These are phyloP conservation scores for Ooceraea biroi DNA, from an alignment of 1,140 invertebrate species.

Conservation along the genomic window DNA sequence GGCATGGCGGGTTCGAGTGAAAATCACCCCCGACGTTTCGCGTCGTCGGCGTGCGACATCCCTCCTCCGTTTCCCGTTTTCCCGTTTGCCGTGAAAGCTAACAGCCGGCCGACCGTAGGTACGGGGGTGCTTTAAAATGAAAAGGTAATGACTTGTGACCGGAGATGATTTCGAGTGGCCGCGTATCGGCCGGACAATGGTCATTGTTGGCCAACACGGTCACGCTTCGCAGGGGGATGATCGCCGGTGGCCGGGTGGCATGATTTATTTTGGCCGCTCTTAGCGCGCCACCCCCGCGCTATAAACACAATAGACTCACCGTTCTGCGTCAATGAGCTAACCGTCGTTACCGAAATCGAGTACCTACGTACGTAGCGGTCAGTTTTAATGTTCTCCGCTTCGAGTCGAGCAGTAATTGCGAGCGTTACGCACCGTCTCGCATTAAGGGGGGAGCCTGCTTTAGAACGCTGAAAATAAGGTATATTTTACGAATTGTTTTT, in stretches of 20 bases:
- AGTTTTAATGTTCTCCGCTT: slow-evolving; percentile 9
- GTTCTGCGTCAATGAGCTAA: slow-evolving; percentile 67
- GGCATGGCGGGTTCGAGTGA: slow-evolving; percentile 16
- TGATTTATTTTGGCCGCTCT: slow-evolving; percentile 80
- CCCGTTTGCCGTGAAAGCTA: slow-evolving; percentile 50
- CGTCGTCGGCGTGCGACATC: slow-evolving; percentile 24
- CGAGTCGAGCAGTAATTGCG: not conserved
- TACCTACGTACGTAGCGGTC: slow-evolving; percentile 13
- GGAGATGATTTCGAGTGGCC: slow-evolving; percentile 82
- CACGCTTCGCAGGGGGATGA: slow-evolving; percentile 80
- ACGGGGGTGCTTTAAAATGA: slow-evolving; percentile 81
- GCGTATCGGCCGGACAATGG: slow-evolving; percentile 77
- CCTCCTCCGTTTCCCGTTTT: slow-evolving; percentile 23
- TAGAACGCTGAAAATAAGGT: too few species aligned
- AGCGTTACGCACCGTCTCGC: not conserved
- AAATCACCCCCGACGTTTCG: slow-evolving; percentile 18
- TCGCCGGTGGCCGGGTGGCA: slow-evolving; percentile 69
- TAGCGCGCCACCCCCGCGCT: slow-evolving; percentile 59
- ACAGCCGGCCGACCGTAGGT: slow-evolving; percentile 39
- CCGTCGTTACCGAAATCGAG: slow-evolving; percentile 61
- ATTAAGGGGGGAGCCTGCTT: too few species aligned
- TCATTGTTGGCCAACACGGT: slow-evolving; percentile 84
- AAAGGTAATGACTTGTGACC: slow-evolving; percentile 85
- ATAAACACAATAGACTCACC: slow-evolving; percentile 64
- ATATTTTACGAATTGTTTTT: too few species aligned